Percentiles rank a stretch among this genome's conserved stretches.
These are phyloP conservation scores for Scolopax rusticola DNA, from an alignment of 2,797 vertebrate species.

Conservation along the genomic window DNA sequence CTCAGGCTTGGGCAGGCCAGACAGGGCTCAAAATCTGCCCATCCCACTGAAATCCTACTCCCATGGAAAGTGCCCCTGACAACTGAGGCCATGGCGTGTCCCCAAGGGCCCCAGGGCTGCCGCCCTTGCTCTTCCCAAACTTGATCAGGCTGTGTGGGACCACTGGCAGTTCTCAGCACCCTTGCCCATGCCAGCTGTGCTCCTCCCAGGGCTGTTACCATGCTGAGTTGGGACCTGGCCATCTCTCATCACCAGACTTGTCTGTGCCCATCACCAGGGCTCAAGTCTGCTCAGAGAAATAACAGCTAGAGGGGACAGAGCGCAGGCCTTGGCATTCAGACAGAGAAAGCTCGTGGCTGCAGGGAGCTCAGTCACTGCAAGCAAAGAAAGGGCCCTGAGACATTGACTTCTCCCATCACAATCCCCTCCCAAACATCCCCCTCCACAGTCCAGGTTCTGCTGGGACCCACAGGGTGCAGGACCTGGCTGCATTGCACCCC, in stretches of 20 bases:
- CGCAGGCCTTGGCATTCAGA: background rate
- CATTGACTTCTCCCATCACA: background rate
- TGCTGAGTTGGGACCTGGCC: background rate
- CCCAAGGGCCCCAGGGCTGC: background rate
- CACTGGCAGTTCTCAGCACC: background rate
- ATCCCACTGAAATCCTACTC: rapidly evolving
- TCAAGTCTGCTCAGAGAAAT: background rate
- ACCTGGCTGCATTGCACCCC: background rate
- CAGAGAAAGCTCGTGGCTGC: rapidly evolving
- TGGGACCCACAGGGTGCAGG: background rate
- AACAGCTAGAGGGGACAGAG: background rate
- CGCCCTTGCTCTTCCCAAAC: rapidly evolving
- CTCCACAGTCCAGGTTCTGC: background rate
- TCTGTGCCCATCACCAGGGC: background rate
- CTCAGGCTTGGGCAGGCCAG: background rate
- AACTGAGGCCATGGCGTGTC: background rate
- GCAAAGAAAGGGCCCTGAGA: background rate
- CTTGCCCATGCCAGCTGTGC: background rate
- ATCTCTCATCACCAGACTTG: background rate
- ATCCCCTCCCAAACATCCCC: background rate
- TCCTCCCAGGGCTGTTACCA: background rate
- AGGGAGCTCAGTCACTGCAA: background rate
- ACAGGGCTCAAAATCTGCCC: rapidly evolving
- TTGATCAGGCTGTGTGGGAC: too few species aligned
- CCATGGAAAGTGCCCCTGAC: background rate